phyloP scores from a whole-genome alignment of 2,113 vertebrate genomes.

The Eulacestoma nigropectus region DNA sequence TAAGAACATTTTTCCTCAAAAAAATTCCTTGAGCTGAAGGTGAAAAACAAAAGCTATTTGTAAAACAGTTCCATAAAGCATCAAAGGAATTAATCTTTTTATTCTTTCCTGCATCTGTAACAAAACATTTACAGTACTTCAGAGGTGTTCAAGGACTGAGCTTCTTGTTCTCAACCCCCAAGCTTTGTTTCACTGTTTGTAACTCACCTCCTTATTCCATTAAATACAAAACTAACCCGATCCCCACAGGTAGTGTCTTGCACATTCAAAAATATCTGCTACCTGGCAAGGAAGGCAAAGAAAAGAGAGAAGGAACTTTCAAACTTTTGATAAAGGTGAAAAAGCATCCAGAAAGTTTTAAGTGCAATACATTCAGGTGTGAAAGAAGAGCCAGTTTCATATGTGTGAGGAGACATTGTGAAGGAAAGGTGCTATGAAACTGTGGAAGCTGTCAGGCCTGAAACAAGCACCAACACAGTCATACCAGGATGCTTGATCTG shows the following conservation, averaged over 20 bases:
- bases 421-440: background rate
- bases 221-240: background rate
- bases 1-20: background rate
- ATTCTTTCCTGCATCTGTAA: background rate
- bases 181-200: background rate
- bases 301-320: background rate
- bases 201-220: background rate
- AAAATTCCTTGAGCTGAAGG: background rate
- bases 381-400: background rate
- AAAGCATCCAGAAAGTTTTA: background rate
- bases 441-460: background rate
- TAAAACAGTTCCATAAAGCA: background rate
- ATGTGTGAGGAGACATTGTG: background rate
- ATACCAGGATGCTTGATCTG: background rate
- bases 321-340: background rate
- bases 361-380: background rate
- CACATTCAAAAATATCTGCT: background rate
- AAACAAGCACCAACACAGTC: background rate
- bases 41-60: background rate
- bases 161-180: background rate
- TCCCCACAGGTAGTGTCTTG: background rate
- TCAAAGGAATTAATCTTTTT: background rate
- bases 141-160: background rate
- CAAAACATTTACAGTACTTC: background rate
- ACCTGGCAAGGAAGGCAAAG: background rate